These are phyloP conservation scores for Macrocentrus cingulum DNA, from an alignment of 1,140 invertebrate genomes.

Conservation along the genomic window DNA sequence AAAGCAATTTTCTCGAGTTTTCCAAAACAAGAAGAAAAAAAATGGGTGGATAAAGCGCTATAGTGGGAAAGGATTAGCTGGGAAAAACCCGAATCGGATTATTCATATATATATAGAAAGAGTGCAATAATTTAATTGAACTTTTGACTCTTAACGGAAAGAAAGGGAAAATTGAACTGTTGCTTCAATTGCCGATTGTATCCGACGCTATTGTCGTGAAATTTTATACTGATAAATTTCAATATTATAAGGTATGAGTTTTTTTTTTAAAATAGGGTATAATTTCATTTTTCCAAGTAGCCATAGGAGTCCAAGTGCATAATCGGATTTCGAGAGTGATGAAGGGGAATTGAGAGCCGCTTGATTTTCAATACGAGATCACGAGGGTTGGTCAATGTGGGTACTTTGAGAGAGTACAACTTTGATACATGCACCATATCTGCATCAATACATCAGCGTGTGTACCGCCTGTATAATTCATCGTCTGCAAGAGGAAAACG, in stretches of 20 bases:
- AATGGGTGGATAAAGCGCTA: too few species aligned
- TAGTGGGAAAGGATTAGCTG: conserved; percentile 11
- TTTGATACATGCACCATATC: background rate
- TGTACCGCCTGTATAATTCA: background rate
- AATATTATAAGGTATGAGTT: too few species aligned
- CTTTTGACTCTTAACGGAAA: conserved; percentile 13
- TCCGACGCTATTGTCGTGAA: too few species aligned
- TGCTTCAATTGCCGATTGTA: too few species aligned
- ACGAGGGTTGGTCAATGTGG: too few species aligned
- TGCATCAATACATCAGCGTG: background rate
- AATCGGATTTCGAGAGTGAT: background rate
- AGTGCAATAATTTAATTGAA: conserved; percentile 25
- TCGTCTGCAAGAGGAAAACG: background rate
- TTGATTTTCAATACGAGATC: conserved; percentile 4
- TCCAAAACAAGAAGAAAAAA: conserved; percentile 12
- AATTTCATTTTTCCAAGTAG: conserved; percentile 2
- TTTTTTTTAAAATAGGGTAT: too few species aligned
- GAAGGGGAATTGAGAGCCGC: conserved; percentile 1
- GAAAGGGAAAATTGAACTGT: background rate
- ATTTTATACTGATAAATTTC: too few species aligned
- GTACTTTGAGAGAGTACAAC: conserved; percentile 1
- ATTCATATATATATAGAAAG: too few species aligned
- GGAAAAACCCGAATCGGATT: conserved; percentile 29
- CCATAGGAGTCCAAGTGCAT: background rate
- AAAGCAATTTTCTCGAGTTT: background rate